A percentile compares a stretch with the other conserved stretches of the same genome.
These are phyloP conservation scores for Zapornia atra DNA, from an alignment of 2,113 vertebrate species.

Conservation along the genomic window DNA sequence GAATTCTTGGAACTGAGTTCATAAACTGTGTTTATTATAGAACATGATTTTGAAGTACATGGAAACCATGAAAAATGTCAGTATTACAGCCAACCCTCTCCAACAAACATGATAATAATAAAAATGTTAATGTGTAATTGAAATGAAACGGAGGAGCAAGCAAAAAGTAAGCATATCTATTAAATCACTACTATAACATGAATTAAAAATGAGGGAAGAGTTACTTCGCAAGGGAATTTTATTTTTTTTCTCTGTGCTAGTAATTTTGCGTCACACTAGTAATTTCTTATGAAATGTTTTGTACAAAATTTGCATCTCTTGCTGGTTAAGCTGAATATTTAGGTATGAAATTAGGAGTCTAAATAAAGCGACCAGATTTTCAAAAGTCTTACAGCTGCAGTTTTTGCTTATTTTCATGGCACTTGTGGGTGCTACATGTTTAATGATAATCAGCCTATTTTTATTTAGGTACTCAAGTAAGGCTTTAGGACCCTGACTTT, in stretches of 20 bases:
- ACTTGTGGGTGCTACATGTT: neutral
- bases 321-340: neutral
- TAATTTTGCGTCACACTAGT: neutral
- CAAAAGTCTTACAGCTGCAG: neutral
- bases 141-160: neutral
- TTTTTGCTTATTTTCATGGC: neutral
- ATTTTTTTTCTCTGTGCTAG: neutral
- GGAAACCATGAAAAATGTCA: neutral
- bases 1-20: neutral
- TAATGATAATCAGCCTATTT: neutral
- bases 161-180: neutral
- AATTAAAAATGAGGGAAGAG: neutral
- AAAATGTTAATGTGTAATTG: neutral
- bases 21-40: neutral
- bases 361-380: neutral
- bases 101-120: neutral
- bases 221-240: neutral
- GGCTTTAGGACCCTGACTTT: neutral
- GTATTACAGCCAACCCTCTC: neutral
- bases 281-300: neutral
- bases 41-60: neutral
- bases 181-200: neutral
- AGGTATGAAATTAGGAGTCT: neutral
- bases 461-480: neutral
- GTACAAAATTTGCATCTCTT: neutral